phyloP scores from a whole-genome alignment of 2,113 vertebrate genomes.

The Oplegnathus fasciatus region DNA sequence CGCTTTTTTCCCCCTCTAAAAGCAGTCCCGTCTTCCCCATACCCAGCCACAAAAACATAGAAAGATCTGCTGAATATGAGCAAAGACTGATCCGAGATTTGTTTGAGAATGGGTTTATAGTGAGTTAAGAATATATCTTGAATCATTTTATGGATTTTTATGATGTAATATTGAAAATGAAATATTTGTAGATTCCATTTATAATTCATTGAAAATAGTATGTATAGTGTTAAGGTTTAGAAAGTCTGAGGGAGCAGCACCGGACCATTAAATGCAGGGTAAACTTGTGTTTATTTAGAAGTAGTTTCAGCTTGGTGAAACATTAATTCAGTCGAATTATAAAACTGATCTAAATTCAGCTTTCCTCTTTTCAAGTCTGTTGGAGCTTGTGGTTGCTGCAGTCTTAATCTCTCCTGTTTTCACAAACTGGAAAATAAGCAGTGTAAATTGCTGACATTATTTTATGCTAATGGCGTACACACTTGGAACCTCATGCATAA shows the following conservation, averaged over 20 bases:
- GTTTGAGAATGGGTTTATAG: not conserved
- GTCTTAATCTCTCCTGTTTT: conserved; percentile 32
- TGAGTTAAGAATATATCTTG: not conserved
- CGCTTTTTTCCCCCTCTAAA: not conserved
- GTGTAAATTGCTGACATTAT: conserved; percentile 54
- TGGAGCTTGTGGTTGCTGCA: not conserved
- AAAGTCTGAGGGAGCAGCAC: not conserved
- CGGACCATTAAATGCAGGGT: not conserved
- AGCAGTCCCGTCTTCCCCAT: not conserved
- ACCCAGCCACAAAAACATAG: conserved; percentile 2
- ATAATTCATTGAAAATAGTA: not conserved
- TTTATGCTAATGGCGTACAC: conserved; percentile 48
- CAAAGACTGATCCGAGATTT: not conserved
- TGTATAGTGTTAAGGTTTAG: not conserved
- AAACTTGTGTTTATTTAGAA: not conserved
- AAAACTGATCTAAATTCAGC: not conserved
- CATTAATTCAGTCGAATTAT: not conserved
- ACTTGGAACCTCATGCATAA: conserved; percentile 48
- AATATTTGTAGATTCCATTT: not conserved
- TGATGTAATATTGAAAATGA: not conserved
- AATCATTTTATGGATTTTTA: not conserved
- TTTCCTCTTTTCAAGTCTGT: not conserved
- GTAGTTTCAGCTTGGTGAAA: not conserved
- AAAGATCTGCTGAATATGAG: not conserved
- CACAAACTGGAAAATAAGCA: conserved; percentile 16